Conservation (phyloP, 2,888 invertebrate species). For the Diaperis boleti region DNA sequence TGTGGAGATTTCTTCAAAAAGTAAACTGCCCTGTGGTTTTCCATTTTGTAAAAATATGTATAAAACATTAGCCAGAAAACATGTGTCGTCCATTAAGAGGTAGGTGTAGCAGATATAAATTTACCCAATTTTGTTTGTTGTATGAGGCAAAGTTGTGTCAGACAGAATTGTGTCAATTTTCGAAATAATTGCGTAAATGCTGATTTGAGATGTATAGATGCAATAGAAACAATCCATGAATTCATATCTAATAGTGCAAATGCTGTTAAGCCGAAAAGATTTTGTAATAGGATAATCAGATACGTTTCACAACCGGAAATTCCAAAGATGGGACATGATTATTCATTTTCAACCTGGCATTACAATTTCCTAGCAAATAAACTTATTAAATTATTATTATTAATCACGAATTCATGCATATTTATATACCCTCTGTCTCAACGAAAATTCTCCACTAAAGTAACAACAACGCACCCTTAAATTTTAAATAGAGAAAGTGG, state of each 20-base stretch:
- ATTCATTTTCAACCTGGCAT: too few species aligned
- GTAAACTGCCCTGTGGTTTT: background rate
- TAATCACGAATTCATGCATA: too few species aligned
- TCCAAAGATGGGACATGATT: background rate
- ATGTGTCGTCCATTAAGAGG: conserved; percentile 3
- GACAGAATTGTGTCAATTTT: background rate
- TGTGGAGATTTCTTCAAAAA: too few species aligned
- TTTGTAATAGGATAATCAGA: conserved; percentile 11
- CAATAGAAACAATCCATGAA: background rate
- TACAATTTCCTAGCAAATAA: too few species aligned
- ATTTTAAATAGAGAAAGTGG: too few species aligned
- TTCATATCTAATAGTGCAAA: background rate
- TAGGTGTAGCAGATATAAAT: background rate
- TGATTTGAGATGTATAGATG: background rate
- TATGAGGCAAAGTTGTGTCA: background rate
- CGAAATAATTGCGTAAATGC: background rate
- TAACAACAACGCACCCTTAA: too few species aligned
- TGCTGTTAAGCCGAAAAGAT: conserved; percentile 1
- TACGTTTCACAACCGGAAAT: conserved; percentile 6
- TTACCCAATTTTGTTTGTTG: background rate
- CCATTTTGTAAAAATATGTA: background rate
- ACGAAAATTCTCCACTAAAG: too few species aligned
- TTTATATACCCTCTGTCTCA: too few species aligned
- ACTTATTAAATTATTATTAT: too few species aligned
- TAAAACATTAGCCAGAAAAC: background rate